phyloP scores from a whole-genome alignment of 2,797 vertebrate species.

The Myiotriccus ornatus region DNA sequence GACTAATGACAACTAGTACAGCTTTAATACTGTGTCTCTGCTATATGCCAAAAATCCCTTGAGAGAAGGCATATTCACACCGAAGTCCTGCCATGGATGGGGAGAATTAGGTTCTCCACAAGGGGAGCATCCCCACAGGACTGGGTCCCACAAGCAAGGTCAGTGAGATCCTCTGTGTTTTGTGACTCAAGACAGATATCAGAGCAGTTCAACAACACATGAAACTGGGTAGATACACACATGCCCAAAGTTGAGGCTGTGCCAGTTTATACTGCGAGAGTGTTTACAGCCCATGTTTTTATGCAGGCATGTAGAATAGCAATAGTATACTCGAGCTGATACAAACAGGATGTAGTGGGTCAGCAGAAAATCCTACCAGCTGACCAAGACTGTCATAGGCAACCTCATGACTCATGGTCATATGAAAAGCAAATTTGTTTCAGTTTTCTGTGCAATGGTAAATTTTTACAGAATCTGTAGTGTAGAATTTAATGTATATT shows the following conservation, averaged over 20 bases:
- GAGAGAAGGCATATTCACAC: neutral
- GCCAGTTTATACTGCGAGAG: neutral
- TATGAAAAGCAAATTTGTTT: neutral
- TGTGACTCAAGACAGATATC: neutral
- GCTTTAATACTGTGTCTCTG: neutral
- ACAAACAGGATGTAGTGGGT: neutral
- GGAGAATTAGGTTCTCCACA: neutral
- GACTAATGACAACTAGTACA: neutral
- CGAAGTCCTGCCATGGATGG: neutral
- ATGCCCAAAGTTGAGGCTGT: neutral
- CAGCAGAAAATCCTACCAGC: neutral
- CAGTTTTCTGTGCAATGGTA: neutral
- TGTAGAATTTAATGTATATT: neutral
- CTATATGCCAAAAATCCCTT: neutral
- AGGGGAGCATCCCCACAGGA: neutral
- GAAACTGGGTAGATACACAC: neutral
- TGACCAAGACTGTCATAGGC: neutral
- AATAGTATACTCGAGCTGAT: neutral
- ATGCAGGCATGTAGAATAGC: neutral
- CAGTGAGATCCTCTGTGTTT: neutral
- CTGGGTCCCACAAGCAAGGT: neutral
- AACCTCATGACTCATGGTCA: neutral
- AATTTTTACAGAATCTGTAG: neutral
- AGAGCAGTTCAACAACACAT: neutral
- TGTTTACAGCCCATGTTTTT: accelerated